Conservation (phyloP, 2,888 invertebrate species). For the Clanis bilineata region DNA sequence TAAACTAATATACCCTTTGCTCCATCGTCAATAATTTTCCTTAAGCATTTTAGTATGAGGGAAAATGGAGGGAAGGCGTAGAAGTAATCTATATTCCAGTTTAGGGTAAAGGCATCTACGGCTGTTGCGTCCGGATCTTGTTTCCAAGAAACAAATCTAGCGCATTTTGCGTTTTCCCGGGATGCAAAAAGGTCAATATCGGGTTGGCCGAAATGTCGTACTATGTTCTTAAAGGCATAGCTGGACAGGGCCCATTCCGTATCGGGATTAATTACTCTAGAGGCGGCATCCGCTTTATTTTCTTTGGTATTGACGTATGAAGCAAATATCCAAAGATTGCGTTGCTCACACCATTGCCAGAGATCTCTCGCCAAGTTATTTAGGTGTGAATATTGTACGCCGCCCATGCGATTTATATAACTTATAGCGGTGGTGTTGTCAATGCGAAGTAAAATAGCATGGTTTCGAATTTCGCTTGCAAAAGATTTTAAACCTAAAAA, state of each 20-base stretch:
- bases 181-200: not conserved
- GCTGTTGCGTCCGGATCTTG: not conserved
- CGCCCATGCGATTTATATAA: not conserved
- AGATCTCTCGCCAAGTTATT: not conserved
- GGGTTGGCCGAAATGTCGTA: not conserved
- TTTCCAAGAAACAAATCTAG: not conserved
- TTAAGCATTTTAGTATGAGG: not conserved
- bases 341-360: not conserved
- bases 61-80: not conserved
- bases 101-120: not conserved
- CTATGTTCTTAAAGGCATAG: not conserved
- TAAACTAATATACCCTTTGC: not conserved
- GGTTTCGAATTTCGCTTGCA: not conserved
- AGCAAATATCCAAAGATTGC: not conserved
- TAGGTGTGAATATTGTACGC: not conserved
- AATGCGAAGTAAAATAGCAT: not conserved
- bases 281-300: not conserved
- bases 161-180: not conserved
- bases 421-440: not conserved
- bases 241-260: not conserved
- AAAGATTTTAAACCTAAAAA: not conserved
- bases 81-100: not conserved
- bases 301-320: no score
- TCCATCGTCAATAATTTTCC: not conserved
- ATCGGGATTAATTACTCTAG: not conserved